Conservation (phyloP, 2,888 invertebrate species). For the Notodonta ziczac region DNA sequence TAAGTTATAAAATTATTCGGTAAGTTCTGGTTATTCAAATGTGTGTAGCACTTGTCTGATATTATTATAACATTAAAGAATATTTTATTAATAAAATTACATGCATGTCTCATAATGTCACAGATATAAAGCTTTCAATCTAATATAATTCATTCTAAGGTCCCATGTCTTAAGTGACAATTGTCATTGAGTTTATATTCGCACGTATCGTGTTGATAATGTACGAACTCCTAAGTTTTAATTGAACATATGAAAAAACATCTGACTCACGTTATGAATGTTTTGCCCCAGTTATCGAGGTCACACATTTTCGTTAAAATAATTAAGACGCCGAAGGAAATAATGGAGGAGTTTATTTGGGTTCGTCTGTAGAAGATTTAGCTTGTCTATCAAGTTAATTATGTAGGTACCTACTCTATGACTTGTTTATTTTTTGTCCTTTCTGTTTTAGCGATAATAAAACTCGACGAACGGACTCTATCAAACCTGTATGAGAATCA, state of each 20-base stretch:
- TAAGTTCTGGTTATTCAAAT: background rate
- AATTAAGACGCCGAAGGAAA: background rate
- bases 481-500: conserved; percentile 14
- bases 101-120: conserved; percentile 15
- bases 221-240: background rate
- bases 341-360: too few species aligned
- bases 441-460: background rate
- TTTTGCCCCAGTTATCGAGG: background rate
- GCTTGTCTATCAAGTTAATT: too few species aligned
- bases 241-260: conserved; percentile 2
- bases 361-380: too few species aligned
- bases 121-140: conserved; percentile 22
- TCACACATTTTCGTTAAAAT: background rate
- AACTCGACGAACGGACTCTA: conserved; percentile 13
- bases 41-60: conserved; percentile 2
- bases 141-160: conserved; percentile 41
- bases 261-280: background rate
- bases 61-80: background rate
- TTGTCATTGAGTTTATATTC: conserved; percentile 30
- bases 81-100: background rate
- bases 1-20: background rate
- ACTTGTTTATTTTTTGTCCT: too few species aligned
- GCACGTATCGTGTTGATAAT: background rate
- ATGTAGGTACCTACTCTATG: too few species aligned
- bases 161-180: conserved; percentile 39